Conservation (phyloP, 2,797 vertebrate genomes). For the Notolabrus celidotus region DNA sequence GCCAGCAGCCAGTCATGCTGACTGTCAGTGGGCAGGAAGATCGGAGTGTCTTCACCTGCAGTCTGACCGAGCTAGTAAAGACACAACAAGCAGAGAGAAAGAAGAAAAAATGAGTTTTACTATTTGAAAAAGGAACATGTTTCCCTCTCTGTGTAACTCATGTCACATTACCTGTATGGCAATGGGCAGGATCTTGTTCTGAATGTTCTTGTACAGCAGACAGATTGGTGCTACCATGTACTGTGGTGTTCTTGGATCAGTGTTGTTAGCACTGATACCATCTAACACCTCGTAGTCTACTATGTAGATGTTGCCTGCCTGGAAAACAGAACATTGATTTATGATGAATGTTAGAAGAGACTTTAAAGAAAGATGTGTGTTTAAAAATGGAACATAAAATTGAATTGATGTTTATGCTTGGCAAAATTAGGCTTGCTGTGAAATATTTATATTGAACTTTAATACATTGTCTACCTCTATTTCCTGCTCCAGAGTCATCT, state of each 20-base stretch:
- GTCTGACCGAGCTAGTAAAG: slow-evolving; percentile 88
- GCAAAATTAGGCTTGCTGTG: no score
- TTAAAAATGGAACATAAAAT: not conserved
- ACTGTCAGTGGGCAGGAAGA: slow-evolving; percentile 93
- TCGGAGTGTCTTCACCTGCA: slow-evolving; percentile 91
- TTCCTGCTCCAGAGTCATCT: slow-evolving; percentile 92
- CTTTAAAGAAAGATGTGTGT: not conserved
- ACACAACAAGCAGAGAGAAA: slow-evolving; percentile 8
- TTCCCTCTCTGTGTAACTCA: not conserved
- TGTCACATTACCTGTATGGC: slow-evolving; percentile 97
- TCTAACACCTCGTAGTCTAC: slow-evolving; percentile 92
- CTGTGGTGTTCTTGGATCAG: slow-evolving; percentile 94
- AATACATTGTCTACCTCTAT: slow-evolving; percentile 84
- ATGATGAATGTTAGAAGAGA: slow-evolving; percentile 18
- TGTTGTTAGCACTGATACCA: slow-evolving; percentile 89
- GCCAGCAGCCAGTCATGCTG: slow-evolving; percentile 95
- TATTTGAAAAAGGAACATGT: no score
- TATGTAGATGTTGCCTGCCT: slow-evolving; percentile 96
- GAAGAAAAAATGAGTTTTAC: no score
- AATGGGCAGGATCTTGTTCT: slow-evolving; percentile 94
- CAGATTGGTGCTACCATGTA: slow-evolving; percentile 94
- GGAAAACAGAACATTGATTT: slow-evolving; percentile 6
- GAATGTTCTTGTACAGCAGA: slow-evolving; percentile 92
- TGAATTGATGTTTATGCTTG: no score
- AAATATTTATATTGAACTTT: not conserved